Evolutionary conservation across 2,888 invertebrate genomes (phyloP).

Genomic region (Quadroppia sp.): DNA sequence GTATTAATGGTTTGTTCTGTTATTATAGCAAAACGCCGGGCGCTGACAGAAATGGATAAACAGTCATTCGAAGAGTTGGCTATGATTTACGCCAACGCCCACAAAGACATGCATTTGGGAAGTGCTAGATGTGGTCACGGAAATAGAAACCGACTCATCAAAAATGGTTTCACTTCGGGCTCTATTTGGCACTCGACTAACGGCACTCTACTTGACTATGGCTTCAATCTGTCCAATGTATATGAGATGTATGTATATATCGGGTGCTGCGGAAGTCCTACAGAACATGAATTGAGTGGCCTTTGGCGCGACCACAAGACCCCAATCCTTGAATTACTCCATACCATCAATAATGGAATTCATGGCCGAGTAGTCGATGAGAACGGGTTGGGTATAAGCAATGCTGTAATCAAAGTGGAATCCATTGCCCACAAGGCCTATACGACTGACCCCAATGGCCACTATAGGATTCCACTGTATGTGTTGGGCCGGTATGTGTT

Average conservation of each 20-base stretch:
- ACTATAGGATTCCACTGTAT: constrained; percentile 83
- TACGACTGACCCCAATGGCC: constrained; percentile 66
- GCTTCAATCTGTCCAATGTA: constrained; percentile 66
- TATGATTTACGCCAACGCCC: constrained; percentile 23
- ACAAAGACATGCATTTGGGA: constrained; percentile 35
- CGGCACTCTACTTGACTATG: constrained; percentile 17
- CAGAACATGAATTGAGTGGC: constrained; percentile 63
- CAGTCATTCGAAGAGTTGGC: constrained; percentile 25
- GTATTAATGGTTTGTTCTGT: not conserved
- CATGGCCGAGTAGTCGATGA: constrained; percentile 74
- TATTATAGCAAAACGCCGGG: not conserved
- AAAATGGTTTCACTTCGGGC: constrained; percentile 20
- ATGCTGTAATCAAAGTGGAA: constrained; percentile 69
- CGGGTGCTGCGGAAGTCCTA: constrained; percentile 88
- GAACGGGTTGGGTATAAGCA: constrained; percentile 69
- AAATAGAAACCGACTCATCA: constrained; percentile 26
- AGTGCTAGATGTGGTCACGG: constrained; percentile 22
- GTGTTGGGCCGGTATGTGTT: constrained; percentile 82
- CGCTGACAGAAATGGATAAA: constrained; percentile 23
- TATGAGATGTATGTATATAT: constrained; percentile 93
- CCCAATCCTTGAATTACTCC: constrained; percentile 75
- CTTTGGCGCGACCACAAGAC: constrained; percentile 89
- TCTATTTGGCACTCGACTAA: constrained; percentile 23
- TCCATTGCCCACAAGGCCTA: constrained; percentile 67
- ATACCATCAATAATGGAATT: constrained; percentile 81